A percentile compares a stretch with the other conserved stretches of the same genome.
Conservation (phyloP, 2,888 invertebrate species). For the Arrhopalites spinosus region DNA sequence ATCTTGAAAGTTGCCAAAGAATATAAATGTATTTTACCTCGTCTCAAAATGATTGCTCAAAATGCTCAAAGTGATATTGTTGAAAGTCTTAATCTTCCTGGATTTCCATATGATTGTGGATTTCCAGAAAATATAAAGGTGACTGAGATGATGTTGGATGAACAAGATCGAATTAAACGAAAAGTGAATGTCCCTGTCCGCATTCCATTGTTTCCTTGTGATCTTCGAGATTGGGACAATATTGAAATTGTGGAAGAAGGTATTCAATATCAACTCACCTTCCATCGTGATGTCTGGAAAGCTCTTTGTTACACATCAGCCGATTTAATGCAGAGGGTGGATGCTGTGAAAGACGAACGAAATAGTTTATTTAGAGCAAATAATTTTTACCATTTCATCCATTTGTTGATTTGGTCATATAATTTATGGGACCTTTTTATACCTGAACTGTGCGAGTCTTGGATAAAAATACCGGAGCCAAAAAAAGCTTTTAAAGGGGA, state of each 20-base stretch:
- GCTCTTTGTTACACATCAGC: neutral
- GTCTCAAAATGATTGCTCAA: conserved; percentile 1
- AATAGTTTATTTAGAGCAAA: conserved; percentile 27
- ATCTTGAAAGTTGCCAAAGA: neutral
- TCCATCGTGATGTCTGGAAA: conserved; percentile 25
- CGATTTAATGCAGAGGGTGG: conserved; percentile 6
- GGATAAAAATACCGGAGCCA: neutral
- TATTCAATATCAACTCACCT: neutral
- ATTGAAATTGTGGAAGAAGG: neutral
- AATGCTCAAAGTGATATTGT: conserved; percentile 21
- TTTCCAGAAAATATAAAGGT: conserved; percentile 32
- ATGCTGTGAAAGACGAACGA: neutral
- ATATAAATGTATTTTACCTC: neutral
- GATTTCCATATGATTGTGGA: conserved; percentile 19
- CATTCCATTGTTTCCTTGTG: conserved; percentile 4
- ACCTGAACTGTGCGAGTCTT: conserved; percentile 2
- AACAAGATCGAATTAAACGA: neutral
- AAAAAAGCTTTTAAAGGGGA: neutral
- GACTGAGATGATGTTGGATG: conserved; percentile 19
- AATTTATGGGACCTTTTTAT: conserved; percentile 23
- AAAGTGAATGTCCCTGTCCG: neutral
- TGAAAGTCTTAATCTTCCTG: neutral
- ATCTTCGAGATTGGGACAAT: neutral
- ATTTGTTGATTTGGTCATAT: conserved; percentile 12
- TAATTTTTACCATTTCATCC: conserved; percentile 20